Conservation (phyloP, 2,888 invertebrate species). For the Eutolmus rufibarbis region DNA sequence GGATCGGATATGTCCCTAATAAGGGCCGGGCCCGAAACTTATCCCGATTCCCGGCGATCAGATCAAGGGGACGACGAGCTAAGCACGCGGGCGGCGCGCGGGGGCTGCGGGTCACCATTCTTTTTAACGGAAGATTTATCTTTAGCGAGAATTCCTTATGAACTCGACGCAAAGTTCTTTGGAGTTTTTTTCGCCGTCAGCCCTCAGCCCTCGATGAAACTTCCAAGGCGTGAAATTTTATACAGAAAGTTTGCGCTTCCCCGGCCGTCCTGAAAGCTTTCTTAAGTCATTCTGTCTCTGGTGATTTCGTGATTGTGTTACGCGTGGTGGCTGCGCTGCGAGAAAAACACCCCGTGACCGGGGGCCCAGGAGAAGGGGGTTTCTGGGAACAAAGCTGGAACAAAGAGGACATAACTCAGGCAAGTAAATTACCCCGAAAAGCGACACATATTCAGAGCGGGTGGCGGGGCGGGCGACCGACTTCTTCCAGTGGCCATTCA, state of each 20-base stretch:
- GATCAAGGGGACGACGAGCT: not conserved
- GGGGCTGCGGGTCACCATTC: not conserved
- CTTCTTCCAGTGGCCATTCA: not conserved
- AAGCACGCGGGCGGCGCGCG: not conserved
- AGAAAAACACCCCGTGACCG: not conserved
- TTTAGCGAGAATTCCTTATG: constrained; percentile 42
- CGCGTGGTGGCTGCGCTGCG: constrained; percentile 26
- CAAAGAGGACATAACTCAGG: constrained; percentile 43
- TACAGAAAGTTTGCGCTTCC: constrained; percentile 43
- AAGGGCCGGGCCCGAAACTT: not conserved
- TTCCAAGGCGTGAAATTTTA: constrained; percentile 44
- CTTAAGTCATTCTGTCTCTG: constrained; percentile 41
- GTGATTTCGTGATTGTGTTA: constrained; percentile 43
- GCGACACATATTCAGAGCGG: constrained; percentile 33
- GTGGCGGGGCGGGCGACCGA: not conserved
- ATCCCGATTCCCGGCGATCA: constrained; percentile 2
- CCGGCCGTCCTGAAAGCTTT: constrained; percentile 41
- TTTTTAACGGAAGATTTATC: constrained; percentile 41
- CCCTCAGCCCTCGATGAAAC: not conserved
- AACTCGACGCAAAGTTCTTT: constrained; percentile 42
- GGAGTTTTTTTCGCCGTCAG: not conserved
- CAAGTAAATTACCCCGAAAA: constrained; percentile 45
- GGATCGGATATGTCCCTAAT: constrained; percentile 36
- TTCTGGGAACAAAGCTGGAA: constrained; percentile 2
- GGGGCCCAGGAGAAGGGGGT: not conserved